Percentiles rank a stretch among this genome's conserved stretches.
Conservation (phyloP, 2,888 invertebrate species). For the Dicyrtomina minuta region DNA sequence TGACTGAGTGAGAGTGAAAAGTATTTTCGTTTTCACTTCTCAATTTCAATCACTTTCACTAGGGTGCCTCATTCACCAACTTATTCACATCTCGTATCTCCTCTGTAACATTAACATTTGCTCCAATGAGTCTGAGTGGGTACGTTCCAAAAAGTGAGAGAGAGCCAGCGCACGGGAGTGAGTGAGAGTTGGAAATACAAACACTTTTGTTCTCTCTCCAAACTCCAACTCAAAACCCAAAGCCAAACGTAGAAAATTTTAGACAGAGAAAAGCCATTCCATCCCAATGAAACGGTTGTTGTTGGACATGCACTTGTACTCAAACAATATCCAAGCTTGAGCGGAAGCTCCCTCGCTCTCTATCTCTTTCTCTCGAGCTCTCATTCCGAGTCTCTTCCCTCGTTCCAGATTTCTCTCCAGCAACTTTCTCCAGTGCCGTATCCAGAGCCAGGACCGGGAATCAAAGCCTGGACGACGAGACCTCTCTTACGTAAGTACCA, state of each 20-base stretch:
- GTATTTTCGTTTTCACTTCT: no score
- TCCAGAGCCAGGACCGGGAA: no score
- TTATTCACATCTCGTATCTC: not conserved
- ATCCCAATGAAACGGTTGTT: no score
- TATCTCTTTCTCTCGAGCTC: not conserved
- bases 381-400: not conserved
- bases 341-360: not conserved
- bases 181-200: not conserved
- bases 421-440: no score
- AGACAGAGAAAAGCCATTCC: not conserved
- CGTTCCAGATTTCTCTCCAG: no score
- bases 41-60: no score
- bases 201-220: constrained; percentile 7
- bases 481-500: not conserved
- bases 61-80: not conserved
- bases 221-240: not conserved
- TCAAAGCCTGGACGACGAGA: no score
- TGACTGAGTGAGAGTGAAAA: no score
- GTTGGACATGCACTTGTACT: no score
- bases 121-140: not conserved
- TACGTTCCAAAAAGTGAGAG: no score
- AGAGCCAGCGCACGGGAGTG: no score
- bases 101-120: not conserved
- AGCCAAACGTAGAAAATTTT: not conserved
- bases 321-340: no score